Evolutionary conservation across 2,113 vertebrate species (phyloP).

Genomic region (Lethenteron reissneri): DNA sequence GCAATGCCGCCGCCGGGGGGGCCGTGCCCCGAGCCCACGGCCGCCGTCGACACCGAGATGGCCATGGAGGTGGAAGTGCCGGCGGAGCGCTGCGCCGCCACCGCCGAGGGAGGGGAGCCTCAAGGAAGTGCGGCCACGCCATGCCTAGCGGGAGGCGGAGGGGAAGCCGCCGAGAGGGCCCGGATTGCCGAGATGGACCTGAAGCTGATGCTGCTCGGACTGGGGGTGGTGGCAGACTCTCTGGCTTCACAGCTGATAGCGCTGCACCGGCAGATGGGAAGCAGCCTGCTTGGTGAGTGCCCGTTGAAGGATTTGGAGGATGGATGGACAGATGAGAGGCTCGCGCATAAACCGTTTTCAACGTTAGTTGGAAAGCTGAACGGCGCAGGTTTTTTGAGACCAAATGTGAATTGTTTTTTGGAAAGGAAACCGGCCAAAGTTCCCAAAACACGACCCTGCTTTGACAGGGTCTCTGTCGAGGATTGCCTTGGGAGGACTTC

Average conservation of each 20-base stretch:
- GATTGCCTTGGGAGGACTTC: too few relatives aligned
- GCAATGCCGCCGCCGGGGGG: neutral
- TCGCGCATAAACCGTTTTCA: too few relatives aligned
- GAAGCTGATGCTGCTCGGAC: constrained; percentile 50
- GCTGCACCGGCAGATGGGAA: constrained; percentile 42
- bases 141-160: neutral
- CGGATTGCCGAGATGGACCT: constrained; percentile 26
- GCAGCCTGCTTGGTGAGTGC: constrained; percentile 39
- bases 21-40: neutral
- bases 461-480: too few relatives aligned
- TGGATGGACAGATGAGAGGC: too few relatives aligned
- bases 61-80: neutral
- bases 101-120: neutral
- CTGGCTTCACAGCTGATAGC: constrained; percentile 47
- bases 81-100: neutral
- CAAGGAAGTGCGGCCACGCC: neutral
- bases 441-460: too few relatives aligned
- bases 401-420: too few relatives aligned
- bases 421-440: too few relatives aligned
- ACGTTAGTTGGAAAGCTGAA: too few relatives aligned
- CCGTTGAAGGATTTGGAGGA: too few relatives aligned
- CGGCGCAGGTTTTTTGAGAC: too few relatives aligned
- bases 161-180: too few relatives aligned
- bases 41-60: neutral
- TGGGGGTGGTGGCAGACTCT: constrained; percentile 51